A percentile compares a stretch with the other conserved stretches of the same genome.
phyloP scores from a whole-genome alignment of 2,888 invertebrate genomes.

The Scaptomyza flava region DNA sequence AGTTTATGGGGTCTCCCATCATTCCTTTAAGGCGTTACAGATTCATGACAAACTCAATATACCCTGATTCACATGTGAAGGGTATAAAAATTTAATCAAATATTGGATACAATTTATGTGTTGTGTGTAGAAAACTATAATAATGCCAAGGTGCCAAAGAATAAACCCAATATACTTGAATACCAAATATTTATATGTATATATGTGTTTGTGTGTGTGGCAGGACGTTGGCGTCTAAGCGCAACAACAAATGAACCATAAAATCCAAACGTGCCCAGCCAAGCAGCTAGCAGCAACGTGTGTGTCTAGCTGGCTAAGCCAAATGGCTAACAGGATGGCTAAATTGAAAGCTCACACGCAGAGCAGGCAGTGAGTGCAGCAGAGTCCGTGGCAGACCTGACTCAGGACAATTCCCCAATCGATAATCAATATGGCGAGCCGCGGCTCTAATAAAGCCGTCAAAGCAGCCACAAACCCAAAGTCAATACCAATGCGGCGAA shows the following conservation, averaged over 20 bases:
- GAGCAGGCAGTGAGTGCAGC: conserved; percentile 1
- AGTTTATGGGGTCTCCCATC: no score
- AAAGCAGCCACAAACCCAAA: conserved; percentile 43
- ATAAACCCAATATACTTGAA: conserved; percentile 51
- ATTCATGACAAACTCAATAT: no score
- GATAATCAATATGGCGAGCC: conserved; percentile 84
- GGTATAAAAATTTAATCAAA: conserved; percentile 44
- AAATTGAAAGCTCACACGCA: conserved; percentile 73
- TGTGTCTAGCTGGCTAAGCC: conserved; percentile 64
- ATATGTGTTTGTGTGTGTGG: conserved; percentile 2
- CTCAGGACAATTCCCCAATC: conserved; percentile 82
- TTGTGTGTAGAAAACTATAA: conserved; percentile 35
- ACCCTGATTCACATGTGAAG: no score
- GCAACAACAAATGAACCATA: conserved; percentile 60
- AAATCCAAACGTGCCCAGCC: conserved; percentile 73
- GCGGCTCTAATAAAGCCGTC: conserved; percentile 73
- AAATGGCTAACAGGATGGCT: conserved; percentile 73
- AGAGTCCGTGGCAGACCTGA: conserved; percentile 15
- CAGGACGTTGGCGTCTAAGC: conserved; percentile 59
- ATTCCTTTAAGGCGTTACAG: no score
- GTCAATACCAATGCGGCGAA: conserved; percentile 26
- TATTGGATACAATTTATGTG: conserved; percentile 31
- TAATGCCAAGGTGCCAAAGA: conserved; percentile 49
- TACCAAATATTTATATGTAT: conserved; percentile 10
- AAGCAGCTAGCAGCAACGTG: conserved; percentile 34